phyloP scores from a whole-genome alignment of 2,888 invertebrate species.

The Eumacrocentrus americanus region DNA sequence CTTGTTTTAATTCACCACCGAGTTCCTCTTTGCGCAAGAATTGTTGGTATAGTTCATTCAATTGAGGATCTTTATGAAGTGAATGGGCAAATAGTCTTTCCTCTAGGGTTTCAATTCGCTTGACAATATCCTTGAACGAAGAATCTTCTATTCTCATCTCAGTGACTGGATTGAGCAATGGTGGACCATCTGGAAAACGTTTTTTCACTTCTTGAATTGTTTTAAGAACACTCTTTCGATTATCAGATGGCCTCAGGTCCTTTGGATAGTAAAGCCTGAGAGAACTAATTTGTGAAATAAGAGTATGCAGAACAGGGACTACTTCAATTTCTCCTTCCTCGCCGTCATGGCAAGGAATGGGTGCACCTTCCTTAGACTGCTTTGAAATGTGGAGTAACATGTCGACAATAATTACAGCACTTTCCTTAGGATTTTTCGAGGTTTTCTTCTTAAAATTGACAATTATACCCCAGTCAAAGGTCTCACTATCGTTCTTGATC shows the following conservation, averaged over 20 bases:
- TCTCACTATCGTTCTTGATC: conserved; percentile 81
- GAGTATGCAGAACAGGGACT: conserved; percentile 81
- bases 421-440: conserved; percentile 64
- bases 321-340: conserved; percentile 86
- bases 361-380: conserved; percentile 67
- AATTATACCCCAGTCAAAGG: conserved; percentile 97
- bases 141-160: conserved; percentile 95
- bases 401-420: conserved; percentile 76
- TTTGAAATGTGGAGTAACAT: conserved; percentile 82
- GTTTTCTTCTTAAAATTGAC: conserved; percentile 86
- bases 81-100: conserved; percentile 82
- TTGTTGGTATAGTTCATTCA: conserved; percentile 74
- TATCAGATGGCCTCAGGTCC: conserved; percentile 85
- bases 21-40: conserved; percentile 79
- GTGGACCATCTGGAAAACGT: conserved; percentile 86
- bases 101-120: conserved; percentile 83
- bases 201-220: conserved; percentile 88
- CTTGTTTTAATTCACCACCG: conserved; percentile 68
- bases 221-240: conserved; percentile 82
- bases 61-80: conserved; percentile 76
- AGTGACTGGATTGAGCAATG: conserved; percentile 88
- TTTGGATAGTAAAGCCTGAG: conserved; percentile 89
- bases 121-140: conserved; percentile 79
- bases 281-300: conserved; percentile 87
- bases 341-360: conserved; percentile 73